Base-by-base conservation (phyloP, 1,140 invertebrate genomes). In the Drosophila orena region DNA sequence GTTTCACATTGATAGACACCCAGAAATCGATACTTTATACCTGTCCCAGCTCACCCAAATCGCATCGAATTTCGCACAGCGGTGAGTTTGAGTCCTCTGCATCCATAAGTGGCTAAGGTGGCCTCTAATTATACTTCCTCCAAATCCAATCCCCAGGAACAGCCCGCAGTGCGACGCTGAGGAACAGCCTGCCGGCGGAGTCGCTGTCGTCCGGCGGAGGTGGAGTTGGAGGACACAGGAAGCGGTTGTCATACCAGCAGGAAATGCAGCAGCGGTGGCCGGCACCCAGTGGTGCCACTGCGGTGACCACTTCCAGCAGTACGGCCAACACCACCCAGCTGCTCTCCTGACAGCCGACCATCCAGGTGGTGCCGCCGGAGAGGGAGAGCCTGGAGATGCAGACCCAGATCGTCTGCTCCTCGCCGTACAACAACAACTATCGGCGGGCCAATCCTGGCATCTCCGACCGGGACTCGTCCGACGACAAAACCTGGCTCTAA, bases 21-120 rank as follows among this genome's bases (percentile, higher is more conserved):
- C 90, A 92, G 72, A 92, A 92, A 49, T 92, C 91, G 15, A 92
- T 92, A 81, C 79, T 92, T 22, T 92, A 92, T 38, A 75, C 83
- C 50, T 92, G 91, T 64, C 90, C 91, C 17, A 77, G 90, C 34
- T 92, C 91, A 40, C 91, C 91, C 1, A 92, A 92, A 54, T 78
- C 71, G 55, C 91, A 84, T 62, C 88, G 91, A 42, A 90, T 90
- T 27, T 91, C 91, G 37, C 91, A 92, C 47, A 66, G 81, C 61
- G 91, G 91, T 92, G 78, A 83, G 89, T 62, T 30, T 8, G 14
- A 35, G 10, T 14, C 15, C 8, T 2, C 30, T 15, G 12, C 46
- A 7, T 15, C n/a, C 4, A 20, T 43, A 15, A 42, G 24, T 47
- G 47, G 10, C 35, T 10, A 30, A 57, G n/a, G 34, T 34, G 34